phyloP scores from a whole-genome alignment of 2,888 invertebrate genomes.

The Julus scanicus region DNA sequence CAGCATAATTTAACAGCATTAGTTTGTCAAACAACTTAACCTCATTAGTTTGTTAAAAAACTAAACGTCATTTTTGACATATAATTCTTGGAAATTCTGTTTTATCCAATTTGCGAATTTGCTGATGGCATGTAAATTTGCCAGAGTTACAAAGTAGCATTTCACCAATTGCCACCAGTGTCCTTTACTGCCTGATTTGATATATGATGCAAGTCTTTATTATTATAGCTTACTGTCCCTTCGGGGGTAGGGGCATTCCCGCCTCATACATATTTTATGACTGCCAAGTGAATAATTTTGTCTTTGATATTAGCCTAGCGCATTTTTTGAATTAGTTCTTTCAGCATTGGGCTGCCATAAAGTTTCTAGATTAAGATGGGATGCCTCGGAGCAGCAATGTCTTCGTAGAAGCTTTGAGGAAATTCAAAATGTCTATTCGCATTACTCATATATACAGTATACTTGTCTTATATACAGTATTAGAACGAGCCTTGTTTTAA shows the following conservation, averaged over 20 bases:
- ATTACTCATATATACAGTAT: not conserved
- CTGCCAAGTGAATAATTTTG: slow-evolving; percentile 29
- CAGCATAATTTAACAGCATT: no score
- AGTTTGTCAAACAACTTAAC: no score
- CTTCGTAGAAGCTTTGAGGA: slow-evolving; percentile 23
- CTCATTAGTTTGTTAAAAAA: no score
- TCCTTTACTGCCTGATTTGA: not conserved
- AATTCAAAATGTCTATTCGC: slow-evolving; percentile 36
- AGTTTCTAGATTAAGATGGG: slow-evolving; percentile 39
- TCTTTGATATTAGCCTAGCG: slow-evolving; percentile 30
- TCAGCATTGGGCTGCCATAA: slow-evolving; percentile 22
- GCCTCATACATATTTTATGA: slow-evolving; percentile 39
- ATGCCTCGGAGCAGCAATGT: slow-evolving; percentile 2
- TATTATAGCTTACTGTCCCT: slow-evolving; percentile 29
- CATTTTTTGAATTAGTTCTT: slow-evolving; percentile 42
- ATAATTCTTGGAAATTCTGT: not conserved
- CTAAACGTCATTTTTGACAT: no score
- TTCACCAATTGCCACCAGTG: slow-evolving; percentile 20
- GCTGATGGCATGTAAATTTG: not conserved
- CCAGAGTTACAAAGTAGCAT: not conserved
- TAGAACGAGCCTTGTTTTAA: not conserved
- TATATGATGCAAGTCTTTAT: not conserved
- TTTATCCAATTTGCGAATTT: not conserved
- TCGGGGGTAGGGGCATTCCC: not conserved
- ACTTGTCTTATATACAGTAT: not conserved